A percentile compares a stretch with the other conserved stretches of the same genome.
phyloP scores from a whole-genome alignment of 2,113 vertebrate species.

The Orycteropus afer region DNA sequence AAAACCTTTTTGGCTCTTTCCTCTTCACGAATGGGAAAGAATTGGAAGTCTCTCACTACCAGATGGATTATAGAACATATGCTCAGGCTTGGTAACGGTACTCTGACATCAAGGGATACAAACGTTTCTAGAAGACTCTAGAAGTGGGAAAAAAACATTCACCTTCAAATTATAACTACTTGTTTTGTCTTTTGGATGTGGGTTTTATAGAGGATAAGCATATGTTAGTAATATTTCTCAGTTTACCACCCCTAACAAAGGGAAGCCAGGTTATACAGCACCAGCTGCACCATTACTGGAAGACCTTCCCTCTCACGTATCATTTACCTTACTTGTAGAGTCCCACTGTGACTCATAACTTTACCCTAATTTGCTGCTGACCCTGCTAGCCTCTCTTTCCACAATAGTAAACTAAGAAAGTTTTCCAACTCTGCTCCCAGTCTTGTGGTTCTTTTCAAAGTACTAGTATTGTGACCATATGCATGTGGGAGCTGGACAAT shows the following conservation, averaged over 20 bases:
- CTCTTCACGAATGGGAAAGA: constrained; percentile 6
- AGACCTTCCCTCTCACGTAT: neutral
- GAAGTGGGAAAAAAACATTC: neutral
- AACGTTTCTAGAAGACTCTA: constrained; percentile 34
- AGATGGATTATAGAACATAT: constrained; percentile 18
- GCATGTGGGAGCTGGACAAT: too few relatives aligned
- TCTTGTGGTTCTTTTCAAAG: neutral
- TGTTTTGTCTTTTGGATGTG: neutral
- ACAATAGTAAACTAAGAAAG: neutral
- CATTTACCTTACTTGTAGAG: neutral
- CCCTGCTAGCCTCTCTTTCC: neutral
- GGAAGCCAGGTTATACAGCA: accelerated
- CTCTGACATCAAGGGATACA: neutral
- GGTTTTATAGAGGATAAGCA: neutral
- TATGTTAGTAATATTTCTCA: neutral
- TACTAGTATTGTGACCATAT: neutral
- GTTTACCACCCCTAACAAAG: neutral
- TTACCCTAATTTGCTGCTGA: neutral
- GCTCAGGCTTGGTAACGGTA: neutral
- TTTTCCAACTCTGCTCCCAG: too few relatives aligned
- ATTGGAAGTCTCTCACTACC: constrained; percentile 20
- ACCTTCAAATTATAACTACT: neutral
- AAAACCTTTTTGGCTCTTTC: constrained; percentile 52
- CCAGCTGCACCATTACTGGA: neutral
- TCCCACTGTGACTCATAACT: accelerated